Percentiles rank a stretch among this genome's conserved stretches.
These are phyloP conservation scores for Alloplasta piceator DNA, from an alignment of 2,888 invertebrate species.

Conservation along the genomic window DNA sequence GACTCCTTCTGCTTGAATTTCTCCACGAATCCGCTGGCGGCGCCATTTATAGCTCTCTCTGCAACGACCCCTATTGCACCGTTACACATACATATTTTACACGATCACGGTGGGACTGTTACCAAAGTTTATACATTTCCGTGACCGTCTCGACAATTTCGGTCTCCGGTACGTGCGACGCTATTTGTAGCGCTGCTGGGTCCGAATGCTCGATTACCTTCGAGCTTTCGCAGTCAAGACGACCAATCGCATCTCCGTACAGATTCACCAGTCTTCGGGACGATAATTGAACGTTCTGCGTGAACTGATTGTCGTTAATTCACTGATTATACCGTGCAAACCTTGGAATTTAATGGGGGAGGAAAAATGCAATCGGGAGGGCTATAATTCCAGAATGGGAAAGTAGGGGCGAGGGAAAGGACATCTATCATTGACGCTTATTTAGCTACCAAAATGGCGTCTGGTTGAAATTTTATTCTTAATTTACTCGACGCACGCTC, in stretches of 20 bases:
- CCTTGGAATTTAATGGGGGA: background rate
- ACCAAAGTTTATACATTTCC: conserved; percentile 64
- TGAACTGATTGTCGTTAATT: too few species aligned
- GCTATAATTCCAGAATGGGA: conserved; percentile 26
- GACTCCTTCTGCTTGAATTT: conserved; percentile 60
- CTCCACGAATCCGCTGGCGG: conserved; percentile 42
- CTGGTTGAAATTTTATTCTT: conserved; percentile 38
- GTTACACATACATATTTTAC: conserved; percentile 11
- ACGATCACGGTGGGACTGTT: conserved; percentile 49
- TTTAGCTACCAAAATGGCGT: conserved; percentile 39
- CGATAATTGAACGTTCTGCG: background rate
- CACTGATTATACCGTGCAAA: too few species aligned
- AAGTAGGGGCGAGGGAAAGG: conserved; percentile 13
- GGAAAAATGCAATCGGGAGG: conserved; percentile 23
- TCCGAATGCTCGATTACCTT: background rate
- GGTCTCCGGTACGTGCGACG: conserved; percentile 36
- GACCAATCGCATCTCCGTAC: background rate
- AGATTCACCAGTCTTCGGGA: conserved; percentile 10
- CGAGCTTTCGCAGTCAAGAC: conserved; percentile 1
- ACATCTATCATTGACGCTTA: conserved; percentile 46
- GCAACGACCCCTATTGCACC: conserved; percentile 54
- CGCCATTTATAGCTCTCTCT: conserved; percentile 50
- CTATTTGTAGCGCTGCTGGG: conserved; percentile 24
- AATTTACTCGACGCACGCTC: conserved; percentile 49
- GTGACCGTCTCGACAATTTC: conserved; percentile 57